A percentile compares a stretch with the other conserved stretches of the same genome.
phyloP scores from a whole-genome alignment of 2,113 vertebrate species.

The Tamias sibiricus region DNA sequence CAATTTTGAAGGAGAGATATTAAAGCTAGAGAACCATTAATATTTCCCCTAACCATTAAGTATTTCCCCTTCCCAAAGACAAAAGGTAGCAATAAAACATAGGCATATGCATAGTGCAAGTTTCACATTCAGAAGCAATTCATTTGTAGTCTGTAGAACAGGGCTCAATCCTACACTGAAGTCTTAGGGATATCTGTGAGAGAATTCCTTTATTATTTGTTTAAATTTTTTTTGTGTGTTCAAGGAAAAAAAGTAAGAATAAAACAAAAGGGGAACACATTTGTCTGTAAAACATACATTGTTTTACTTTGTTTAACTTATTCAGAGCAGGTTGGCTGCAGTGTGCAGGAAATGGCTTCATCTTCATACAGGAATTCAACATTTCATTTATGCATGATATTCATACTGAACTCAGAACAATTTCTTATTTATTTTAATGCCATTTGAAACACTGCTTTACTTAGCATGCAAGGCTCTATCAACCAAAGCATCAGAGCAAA shows the following conservation, averaged over 20 bases:
- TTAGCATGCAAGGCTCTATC: background rate
- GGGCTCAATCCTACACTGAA: background rate
- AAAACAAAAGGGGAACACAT: constrained; percentile 1
- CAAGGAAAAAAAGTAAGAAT: background rate
- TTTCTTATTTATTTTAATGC: constrained; percentile 47
- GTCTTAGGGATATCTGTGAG: background rate
- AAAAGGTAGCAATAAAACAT: background rate
- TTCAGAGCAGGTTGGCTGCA: background rate
- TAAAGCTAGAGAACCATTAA: background rate
- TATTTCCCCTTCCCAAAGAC: background rate
- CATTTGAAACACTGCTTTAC: background rate
- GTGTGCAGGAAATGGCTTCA: background rate
- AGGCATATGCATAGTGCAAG: too few species aligned
- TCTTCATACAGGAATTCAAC: background rate
- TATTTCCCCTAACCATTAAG: background rate
- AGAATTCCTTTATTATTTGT: background rate
- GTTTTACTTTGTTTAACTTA: constrained; percentile 21
- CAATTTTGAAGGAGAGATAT: background rate
- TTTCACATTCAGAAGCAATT: background rate
- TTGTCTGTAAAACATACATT: background rate
- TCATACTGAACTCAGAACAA: background rate
- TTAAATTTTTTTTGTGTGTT: background rate
- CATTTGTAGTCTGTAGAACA: background rate
- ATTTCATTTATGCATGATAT: constrained; percentile 1
- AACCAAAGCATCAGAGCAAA: background rate